Base-by-base conservation (phyloP, 2,888 invertebrate genomes). In the Poecilus cupreus region DNA sequence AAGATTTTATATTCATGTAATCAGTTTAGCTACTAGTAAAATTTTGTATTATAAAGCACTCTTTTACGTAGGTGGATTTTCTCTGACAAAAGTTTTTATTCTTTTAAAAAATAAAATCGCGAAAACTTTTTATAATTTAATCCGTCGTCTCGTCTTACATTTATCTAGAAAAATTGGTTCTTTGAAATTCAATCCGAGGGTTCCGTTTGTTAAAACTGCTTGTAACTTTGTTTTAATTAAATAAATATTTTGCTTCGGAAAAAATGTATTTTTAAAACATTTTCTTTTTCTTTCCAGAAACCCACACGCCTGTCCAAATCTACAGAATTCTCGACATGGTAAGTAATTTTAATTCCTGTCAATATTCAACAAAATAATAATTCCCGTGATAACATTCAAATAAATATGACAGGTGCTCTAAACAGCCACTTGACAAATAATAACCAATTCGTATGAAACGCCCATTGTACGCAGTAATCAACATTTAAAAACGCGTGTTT, bases 181-280 rank as follows among this genome's bases (percentile, higher is more conserved):
- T 60, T 60, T 60, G 60, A 60, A 60, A 60, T 60, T 13, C 60
- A 60, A 60, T 60, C 60, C 60, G 11, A 24, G n/a, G 18, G 22
- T 60, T 24, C 0, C 24, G 26, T 60, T 60, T 32, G 60, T 5
- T 20, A 60, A 60, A 60, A 24, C 60, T 26, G 60, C 60, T 60
- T 60, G 60, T 60, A 26, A 60, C 22, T 26, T 60, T 13, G 60
- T 60, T 60, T 60, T 60, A 60, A 60, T 60, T 60, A 24, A 60
- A 60, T 60, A 60, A 26, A 60, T 60, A 26, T 26, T 54, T 54
- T 22, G 54, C 11, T 54, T 6, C 2, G 5, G 54, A 54, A 43
- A 54, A 3, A 54, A 20, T 11, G 20, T 18, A 54, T 26, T 24
- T 60, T 60, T 1, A 13, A n/a, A 60, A 60, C 3, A 24, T 13